Evolutionary conservation across 2,113 vertebrate species (phyloP), one percentile per base, ranked within the genome.

Genomic region (Zosterops lateralis): DNA sequence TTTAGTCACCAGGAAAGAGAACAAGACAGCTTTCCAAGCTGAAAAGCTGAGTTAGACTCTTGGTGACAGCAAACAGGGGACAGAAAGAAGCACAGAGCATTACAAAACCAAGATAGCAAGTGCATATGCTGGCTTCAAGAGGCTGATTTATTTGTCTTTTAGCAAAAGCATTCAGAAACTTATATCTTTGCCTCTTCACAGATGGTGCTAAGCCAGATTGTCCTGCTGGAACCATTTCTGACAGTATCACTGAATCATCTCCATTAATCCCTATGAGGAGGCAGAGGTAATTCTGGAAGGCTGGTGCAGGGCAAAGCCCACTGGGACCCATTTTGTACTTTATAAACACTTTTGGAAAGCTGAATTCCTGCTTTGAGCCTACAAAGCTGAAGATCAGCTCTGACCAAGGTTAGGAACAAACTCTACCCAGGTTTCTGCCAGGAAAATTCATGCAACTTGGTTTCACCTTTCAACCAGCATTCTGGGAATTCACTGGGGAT

Each of bases 181-280:
- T 60, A 60, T n/a, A 83, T 89, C 31, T 89, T 87, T 91, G 74
- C 56, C 67, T 89, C 71, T 51, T 81, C 91, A 80, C 84, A 94
- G 82, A 83, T 92, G 89, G 51, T 93, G 67, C 64, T 74, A 71
- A 88, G 34, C 28, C 75, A 88, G 78, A 61, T 74, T 80, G 75
- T 87, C 93, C 75, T 93, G 53, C 87, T 92, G 87, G 84, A 96
- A 73, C 75, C 54, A 40, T 79, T 89, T 76, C 18, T 93, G 89
- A 75, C 51, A 75, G 42, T 11, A 26, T 51, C 78, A 70, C 7
- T 90, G 89, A 95, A 89, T 91, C 74, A 87, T 87, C 73, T 89
- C 91, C 64, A 56, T 82, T 51, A 78, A 82, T 79, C 42, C 74
- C 77, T 62, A 12, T 24, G 89, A 91, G 84, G 47, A 83, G 13